phyloP scores from a whole-genome alignment of 2,888 invertebrate species.

The Andrena hattorfiana region DNA sequence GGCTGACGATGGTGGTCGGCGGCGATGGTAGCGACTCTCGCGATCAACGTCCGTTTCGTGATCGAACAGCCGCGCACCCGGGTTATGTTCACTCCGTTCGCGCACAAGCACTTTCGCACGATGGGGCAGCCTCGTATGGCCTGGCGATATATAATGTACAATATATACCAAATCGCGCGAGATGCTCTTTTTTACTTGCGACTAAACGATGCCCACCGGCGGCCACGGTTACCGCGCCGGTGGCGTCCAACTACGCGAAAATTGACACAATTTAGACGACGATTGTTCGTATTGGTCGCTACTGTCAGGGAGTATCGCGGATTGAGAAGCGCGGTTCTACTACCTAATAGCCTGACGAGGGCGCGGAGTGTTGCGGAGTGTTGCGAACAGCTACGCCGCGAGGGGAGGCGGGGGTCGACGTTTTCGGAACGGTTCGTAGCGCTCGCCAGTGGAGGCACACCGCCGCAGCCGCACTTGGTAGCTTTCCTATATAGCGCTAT shows the following conservation, averaged over 20 bases:
- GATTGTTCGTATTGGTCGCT: slow-evolving; percentile 41
- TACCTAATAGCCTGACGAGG: slow-evolving; percentile 66
- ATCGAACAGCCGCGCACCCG: slow-evolving; percentile 46
- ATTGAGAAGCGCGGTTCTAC: slow-evolving; percentile 64
- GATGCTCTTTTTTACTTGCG: slow-evolving; percentile 20
- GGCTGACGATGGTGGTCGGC: slow-evolving; percentile 49
- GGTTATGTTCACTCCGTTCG: slow-evolving; percentile 42
- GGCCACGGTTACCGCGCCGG: slow-evolving; percentile 43
- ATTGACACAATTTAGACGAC: slow-evolving; percentile 47
- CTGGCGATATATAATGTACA: not conserved
- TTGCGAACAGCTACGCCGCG: slow-evolving; percentile 52
- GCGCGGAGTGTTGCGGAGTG: slow-evolving; percentile 58
- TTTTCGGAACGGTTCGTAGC: slow-evolving; percentile 80
- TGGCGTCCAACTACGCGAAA: slow-evolving; percentile 36
- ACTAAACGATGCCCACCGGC: slow-evolving; percentile 24
- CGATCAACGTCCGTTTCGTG: slow-evolving; percentile 47
- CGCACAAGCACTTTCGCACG: slow-evolving; percentile 52
- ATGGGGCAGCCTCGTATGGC: slow-evolving; percentile 13
- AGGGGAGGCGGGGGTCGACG: slow-evolving; percentile 71
- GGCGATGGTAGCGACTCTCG: slow-evolving; percentile 58
- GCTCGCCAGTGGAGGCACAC: slow-evolving; percentile 59
- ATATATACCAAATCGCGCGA: slow-evolving; percentile 14
- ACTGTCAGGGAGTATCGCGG: slow-evolving; percentile 59
- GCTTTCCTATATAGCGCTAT: slow-evolving; percentile 56
- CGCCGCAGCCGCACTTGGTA: slow-evolving; percentile 64